Evolutionary conservation across 2,888 invertebrate species (phyloP).

Genomic region (Aelia acuminata): DNA sequence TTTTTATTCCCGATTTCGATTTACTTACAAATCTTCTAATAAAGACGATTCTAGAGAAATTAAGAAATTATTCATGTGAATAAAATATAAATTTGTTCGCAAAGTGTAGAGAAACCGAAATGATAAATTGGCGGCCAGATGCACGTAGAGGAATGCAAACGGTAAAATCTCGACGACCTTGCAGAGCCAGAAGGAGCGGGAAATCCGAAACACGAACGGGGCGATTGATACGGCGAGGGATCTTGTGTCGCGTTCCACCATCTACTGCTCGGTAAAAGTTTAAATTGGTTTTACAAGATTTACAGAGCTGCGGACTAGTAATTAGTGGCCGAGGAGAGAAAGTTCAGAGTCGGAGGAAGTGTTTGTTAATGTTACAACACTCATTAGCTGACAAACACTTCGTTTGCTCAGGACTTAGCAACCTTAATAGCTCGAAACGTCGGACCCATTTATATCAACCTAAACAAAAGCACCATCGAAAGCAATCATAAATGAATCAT

Average conservation of each 20-base stretch:
- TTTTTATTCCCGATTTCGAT: no score
- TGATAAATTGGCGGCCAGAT: background rate
- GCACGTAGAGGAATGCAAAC: slow-evolving; percentile 45
- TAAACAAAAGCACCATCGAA: no score
- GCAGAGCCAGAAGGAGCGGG: background rate
- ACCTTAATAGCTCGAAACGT: background rate
- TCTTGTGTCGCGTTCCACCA: background rate
- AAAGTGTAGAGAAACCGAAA: background rate
- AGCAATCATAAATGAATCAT: no score
- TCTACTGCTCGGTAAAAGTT: background rate
- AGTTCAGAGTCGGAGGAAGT: background rate
- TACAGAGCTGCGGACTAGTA: background rate
- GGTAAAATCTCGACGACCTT: slow-evolving; percentile 31
- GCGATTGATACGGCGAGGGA: background rate
- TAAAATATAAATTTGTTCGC: no score
- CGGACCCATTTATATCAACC: no score
- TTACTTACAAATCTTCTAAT: no score
- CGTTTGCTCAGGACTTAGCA: background rate
- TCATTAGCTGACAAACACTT: background rate
- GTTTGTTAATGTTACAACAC: background rate
- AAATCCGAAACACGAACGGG: slow-evolving; percentile 25
- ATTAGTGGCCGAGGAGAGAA: background rate
- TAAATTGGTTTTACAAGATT: background rate
- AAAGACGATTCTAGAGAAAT: no score
- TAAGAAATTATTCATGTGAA: no score